phyloP scores from a whole-genome alignment of 92 coral and sea anemone genomes.

The Epizoanthus rinbou region DNA sequence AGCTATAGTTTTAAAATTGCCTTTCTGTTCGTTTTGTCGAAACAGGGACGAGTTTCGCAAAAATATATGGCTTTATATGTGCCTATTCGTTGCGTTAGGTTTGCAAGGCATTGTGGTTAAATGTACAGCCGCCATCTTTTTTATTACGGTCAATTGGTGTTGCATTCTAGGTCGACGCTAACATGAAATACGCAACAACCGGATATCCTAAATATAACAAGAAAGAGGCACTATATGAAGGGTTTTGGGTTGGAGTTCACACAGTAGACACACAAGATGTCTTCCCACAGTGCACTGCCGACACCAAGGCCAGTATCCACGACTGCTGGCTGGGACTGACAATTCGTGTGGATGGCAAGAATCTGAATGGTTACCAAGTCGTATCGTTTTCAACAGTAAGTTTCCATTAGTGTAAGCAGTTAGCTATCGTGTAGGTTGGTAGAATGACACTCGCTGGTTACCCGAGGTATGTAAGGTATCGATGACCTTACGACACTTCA shows the following conservation, averaged over 20 bases:
- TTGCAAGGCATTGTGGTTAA: no score
- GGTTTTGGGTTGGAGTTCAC: neutral
- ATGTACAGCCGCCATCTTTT: no score
- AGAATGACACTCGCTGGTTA: no score
- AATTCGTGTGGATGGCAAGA: conserved; percentile 5
- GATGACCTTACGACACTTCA: no score
- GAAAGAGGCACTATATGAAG: conserved; percentile 10
- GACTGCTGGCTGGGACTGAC: neutral
- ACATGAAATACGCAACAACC: neutral
- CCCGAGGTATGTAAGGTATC: no score
- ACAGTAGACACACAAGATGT: neutral
- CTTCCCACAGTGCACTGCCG: conserved; percentile 22
- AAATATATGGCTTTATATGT: no score
- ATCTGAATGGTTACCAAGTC: neutral
- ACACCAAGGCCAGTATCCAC: neutral
- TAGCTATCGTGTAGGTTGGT: no score
- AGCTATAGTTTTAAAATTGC: no score
- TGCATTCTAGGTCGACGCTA: neutral
- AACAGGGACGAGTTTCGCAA: no score
- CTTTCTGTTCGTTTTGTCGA: no score
- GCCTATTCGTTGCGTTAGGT: no score
- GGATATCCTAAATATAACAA: neutral
- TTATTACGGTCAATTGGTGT: no score
- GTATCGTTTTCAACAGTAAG: neutral
- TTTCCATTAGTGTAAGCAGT: neutral